Evolutionary conservation across 1,140 invertebrate genomes (phyloP), one percentile per base, ranked within the genome.

Genomic region (Vanessa tameamea): DNA sequence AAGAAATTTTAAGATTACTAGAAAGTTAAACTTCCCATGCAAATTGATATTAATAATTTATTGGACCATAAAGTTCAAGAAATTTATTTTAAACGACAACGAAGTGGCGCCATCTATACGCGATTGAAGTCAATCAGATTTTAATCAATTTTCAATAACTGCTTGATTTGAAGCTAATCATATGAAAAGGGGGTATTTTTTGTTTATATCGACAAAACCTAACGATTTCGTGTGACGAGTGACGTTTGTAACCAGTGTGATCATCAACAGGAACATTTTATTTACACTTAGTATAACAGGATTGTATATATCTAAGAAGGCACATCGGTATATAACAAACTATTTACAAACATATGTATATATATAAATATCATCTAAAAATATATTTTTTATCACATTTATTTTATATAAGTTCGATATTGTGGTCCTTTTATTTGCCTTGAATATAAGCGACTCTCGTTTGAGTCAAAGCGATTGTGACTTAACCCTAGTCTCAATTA

Each of bases 361-460:
- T 78, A 72, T 77, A 85, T 85, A 85, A 85, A 86, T 80, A 82
- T 82, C 70, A 70, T 89, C 84, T 89, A 87, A 87, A 89, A 87
- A 87, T 87, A 89, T 88, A 84, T 81, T 80, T 57, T 43, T 43
- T 88, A 88, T 90, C 88, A 90, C 88, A 90, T 82, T 72, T 72
- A 71, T 3, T 73, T 67, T 53, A 53, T 31, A 51, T 70, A 64
- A 20, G 65, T 55, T 81, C 80, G 79, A 79, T 76, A 76, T 76
- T 74, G 72, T 87, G 86, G 84, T 87, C 86, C 84, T 59, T 57
- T 59, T 13, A 26, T 13, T 59, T 26, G 23, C 55, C 20, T 59
- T 11, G n/a, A 5, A 55, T 55, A 55, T 55, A 23, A 11, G 4
- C 20, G n/a, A 20, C n/a, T 55, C 5, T 55, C 7, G 15, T 31